Conservation (phyloP, 2,113 vertebrate species). For the Dromas ardeola region DNA sequence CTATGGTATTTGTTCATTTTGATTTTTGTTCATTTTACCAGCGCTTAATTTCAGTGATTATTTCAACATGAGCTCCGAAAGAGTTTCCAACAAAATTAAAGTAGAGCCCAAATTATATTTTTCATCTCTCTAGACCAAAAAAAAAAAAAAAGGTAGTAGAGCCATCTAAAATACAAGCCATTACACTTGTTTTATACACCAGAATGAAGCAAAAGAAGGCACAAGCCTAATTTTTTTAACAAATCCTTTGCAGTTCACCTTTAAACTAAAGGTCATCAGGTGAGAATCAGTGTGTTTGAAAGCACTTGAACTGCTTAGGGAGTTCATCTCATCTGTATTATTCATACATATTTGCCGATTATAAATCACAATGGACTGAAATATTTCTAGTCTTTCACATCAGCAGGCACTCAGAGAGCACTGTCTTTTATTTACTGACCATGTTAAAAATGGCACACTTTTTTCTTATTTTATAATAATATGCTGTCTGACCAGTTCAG, state of each 20-base stretch:
- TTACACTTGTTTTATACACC: conserved; percentile 8
- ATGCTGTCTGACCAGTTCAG: conserved; percentile 67
- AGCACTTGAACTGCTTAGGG: conserved; percentile 37
- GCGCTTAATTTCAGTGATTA: neutral
- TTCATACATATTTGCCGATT: conserved; percentile 58
- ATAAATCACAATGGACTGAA: conserved; percentile 62
- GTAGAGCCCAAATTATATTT: neutral
- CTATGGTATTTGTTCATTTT: neutral
- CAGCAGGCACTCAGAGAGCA: conserved; percentile 48
- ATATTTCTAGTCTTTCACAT: conserved; percentile 62
- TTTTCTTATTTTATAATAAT: conserved; percentile 70
- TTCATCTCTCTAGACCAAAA: neutral
- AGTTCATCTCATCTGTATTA: conserved; percentile 50
- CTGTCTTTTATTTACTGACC: conserved; percentile 73
- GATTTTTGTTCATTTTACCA: neutral
- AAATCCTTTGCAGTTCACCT: conserved; percentile 64
- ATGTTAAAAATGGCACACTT: conserved; percentile 44
- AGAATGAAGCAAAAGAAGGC: neutral
- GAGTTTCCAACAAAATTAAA: neutral
- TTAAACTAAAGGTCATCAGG: conserved; percentile 55
- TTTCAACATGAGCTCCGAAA: neutral
- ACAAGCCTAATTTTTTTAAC: conserved; percentile 10
- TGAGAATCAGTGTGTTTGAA: conserved; percentile 33
- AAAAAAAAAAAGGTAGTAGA: neutral
- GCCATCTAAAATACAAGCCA: neutral